Conservation (phyloP, 2,113 vertebrate species). For the Suricata suricatta region DNA sequence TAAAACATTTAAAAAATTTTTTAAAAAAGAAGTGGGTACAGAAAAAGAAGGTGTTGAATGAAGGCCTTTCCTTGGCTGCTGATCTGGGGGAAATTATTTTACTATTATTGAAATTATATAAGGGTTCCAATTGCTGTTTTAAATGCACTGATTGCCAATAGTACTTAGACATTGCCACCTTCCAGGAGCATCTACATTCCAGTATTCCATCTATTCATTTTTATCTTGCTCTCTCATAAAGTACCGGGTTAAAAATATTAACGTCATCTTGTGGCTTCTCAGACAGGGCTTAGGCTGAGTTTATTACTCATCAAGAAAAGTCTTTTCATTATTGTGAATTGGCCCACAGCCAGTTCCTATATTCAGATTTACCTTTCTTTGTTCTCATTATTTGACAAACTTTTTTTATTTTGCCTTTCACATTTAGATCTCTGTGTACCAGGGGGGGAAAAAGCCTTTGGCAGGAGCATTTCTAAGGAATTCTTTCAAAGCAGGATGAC, state of each 20-base stretch:
- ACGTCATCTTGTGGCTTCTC: neutral
- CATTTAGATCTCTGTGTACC: neutral
- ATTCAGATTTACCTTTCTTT: slow-evolving; percentile 29
- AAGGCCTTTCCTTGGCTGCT: neutral
- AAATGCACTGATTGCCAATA: neutral
- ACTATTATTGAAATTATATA: neutral
- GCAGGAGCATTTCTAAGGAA: neutral
- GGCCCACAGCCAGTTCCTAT: neutral
- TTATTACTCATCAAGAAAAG: neutral
- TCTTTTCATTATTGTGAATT: neutral
- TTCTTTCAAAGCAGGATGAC: slow-evolving; percentile 28
- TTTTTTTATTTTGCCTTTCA: neutral
- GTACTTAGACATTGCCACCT: neutral
- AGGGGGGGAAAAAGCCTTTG: neutral
- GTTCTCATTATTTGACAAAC: neutral
- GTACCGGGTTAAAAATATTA: neutral
- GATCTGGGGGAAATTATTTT: neutral
- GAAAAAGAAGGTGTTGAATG: neutral
- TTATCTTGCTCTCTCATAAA: neutral
- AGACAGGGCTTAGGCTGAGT: neutral
- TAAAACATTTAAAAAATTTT: no score
- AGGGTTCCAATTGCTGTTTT: neutral
- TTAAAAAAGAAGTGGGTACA: neutral
- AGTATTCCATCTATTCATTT: neutral
- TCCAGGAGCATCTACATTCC: neutral